Percentiles rank a stretch among this genome's conserved stretches.
Conservation (phyloP, 2,888 invertebrate genomes). For the Nemoura dubitans region DNA sequence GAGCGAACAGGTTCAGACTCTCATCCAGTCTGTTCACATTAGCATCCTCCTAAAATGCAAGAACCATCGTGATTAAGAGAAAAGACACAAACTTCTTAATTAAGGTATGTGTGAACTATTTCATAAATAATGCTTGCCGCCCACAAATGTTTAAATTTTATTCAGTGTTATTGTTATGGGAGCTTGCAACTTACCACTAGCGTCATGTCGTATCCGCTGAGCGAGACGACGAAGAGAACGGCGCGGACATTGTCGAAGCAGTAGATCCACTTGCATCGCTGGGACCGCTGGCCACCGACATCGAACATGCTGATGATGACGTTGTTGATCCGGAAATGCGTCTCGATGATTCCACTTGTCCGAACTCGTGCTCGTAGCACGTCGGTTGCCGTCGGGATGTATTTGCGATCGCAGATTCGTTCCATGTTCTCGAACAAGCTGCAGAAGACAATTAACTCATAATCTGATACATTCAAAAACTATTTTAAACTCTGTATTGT, state of each 20-base stretch:
- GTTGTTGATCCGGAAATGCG: constrained; percentile 70
- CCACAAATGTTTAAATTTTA: no score
- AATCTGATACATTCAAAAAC: no score
- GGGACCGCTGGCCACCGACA: constrained; percentile 73
- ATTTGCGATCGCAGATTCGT: constrained; percentile 69
- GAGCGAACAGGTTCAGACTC: constrained; percentile 70
- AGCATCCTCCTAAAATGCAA: constrained; percentile 65
- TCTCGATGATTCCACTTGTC: constrained; percentile 74
- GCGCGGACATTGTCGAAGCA: constrained; percentile 73
- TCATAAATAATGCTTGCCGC: no score
- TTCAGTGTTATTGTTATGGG: no score
- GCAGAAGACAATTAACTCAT: constrained; percentile 51
- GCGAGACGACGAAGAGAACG: constrained; percentile 70
- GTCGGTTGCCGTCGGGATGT: constrained; percentile 70
- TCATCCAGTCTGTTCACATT: constrained; percentile 70
- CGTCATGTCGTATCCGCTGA: constrained; percentile 75
- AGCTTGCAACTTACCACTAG: constrained; percentile 60
- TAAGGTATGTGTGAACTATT: no score
- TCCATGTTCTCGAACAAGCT: constrained; percentile 76
- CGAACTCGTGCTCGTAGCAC: constrained; percentile 70
- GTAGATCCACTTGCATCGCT: constrained; percentile 73
- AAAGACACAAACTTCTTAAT: no score
- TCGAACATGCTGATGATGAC: constrained; percentile 71
- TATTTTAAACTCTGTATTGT: no score
- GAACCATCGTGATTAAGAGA: no score